These are phyloP conservation scores for Cremastinae sp. DNA, from an alignment of 2,888 invertebrate species.

Conservation along the genomic window DNA sequence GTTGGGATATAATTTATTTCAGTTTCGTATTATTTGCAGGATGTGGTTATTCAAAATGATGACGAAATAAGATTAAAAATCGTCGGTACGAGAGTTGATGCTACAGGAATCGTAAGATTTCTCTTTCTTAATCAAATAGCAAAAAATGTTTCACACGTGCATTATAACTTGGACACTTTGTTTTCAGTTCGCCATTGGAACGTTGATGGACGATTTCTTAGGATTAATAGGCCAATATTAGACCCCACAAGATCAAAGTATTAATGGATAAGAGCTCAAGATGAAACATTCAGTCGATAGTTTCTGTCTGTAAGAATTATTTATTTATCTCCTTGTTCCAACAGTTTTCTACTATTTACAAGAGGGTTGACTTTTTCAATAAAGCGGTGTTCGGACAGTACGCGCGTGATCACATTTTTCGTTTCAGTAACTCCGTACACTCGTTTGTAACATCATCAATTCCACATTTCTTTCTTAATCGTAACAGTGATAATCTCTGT, in stretches of 20 bases:
- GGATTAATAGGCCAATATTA: slow-evolving; percentile 81
- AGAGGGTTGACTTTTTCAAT: slow-evolving; percentile 46
- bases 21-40: slow-evolving; percentile 79
- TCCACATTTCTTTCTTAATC: background rate
- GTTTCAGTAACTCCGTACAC: slow-evolving; percentile 16
- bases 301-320: slow-evolving; percentile 44
- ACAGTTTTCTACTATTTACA: slow-evolving; percentile 61
- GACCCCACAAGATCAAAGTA: background rate
- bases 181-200: slow-evolving; percentile 98
- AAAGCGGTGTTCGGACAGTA: slow-evolving; percentile 35
- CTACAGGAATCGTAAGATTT: slow-evolving; percentile 95
- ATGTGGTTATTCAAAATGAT: slow-evolving; percentile 97
- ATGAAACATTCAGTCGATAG: background rate
- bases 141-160: slow-evolving; percentile 32
- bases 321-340: slow-evolving; percentile 52
- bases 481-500: background rate
- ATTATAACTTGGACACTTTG: too few relatives aligned
- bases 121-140: background rate
- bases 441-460: slow-evolving; percentile 4
- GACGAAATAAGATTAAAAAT: slow-evolving; percentile 99
- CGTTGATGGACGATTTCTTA: slow-evolving; percentile 99
- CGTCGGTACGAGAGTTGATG: slow-evolving; percentile 99
- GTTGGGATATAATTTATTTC: background rate
- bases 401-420: slow-evolving; percentile 12
- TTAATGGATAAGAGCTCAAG: slow-evolving; percentile 7